Evolutionary conservation across 2,888 invertebrate genomes (phyloP), one percentile per base, ranked within the genome.

Genomic region (Tillus elongatus): DNA sequence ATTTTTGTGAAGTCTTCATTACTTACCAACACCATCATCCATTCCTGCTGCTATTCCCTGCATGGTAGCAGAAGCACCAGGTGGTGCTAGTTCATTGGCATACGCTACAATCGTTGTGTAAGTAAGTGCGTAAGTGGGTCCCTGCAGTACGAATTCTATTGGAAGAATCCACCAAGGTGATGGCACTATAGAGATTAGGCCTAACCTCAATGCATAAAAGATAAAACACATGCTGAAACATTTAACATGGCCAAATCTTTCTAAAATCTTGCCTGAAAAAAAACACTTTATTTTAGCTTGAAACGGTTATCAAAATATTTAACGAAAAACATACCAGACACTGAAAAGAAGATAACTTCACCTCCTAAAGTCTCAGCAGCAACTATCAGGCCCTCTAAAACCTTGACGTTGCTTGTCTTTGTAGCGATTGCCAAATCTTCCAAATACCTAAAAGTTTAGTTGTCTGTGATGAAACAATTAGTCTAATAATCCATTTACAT

Each of bases 31-130:
- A 0, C 88, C 88, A 55, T 89, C 89, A 56, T 88, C 88, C 78
- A 87, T 80, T n/a, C 87, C 88, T 1, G 87, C 86, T 24, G 86
- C 82, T 15, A 89, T 73, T 0, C 88, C 88, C 59, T 90, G 89
- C 39, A 89, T 79, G 0, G 88, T 88, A 4, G 87, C 87, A 3
- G 85, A 82, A 39, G 85, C 80, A 0, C 88, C 66, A 10, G 62
- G 57, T 2, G 74, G 73, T 3, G 74, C 66, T 24, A 73, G 57
- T 2, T 61, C 66, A 46, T 72, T 71, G 1, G 74, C 74, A 42
- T 73, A 75, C 0, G 73, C 73, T 11, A 88, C 87, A 42, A 89
- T 84, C 0, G 82, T 81, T 0, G 86, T 77, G 57, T 90, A 90
- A 50, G 84, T 83, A 1, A 90, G 66, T 0, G 90, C 91, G 63